Conservation (phyloP, 2,113 vertebrate species). For the Pseudolaguvia tuberculata region DNA sequence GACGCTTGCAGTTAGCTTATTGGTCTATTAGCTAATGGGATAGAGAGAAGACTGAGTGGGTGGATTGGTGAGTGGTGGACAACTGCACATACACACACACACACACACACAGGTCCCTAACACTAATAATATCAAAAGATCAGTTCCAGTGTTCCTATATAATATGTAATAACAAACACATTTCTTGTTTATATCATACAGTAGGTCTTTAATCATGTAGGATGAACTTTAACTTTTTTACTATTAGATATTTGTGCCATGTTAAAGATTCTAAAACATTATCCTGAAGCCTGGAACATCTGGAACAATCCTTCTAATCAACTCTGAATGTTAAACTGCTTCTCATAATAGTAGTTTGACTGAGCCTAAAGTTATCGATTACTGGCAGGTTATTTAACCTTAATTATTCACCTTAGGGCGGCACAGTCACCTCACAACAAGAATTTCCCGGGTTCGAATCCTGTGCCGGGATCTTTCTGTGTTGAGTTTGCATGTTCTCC, state of each 20-base stretch:
- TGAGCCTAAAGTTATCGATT: neutral
- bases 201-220: neutral
- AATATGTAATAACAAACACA: neutral
- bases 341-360: neutral
- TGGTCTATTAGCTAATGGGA: constrained; percentile 43
- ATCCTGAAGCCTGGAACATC: neutral
- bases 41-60: constrained; percentile 19
- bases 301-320: no score
- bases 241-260: neutral
- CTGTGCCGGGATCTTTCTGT: no score
- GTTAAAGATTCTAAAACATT: neutral
- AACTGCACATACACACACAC: constrained; percentile 1
- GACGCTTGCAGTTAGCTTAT: constrained; percentile 47
- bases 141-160: no score
- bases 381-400: no score
- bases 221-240: neutral
- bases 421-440: no score
- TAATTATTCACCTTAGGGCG: neutral
- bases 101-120: neutral
- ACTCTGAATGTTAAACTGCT: neutral
- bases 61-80: constrained; percentile 17
- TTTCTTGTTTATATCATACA: neutral
- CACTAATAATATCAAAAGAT: constrained; percentile 1
- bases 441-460: no score
- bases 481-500: no score